Base-by-base conservation (phyloP, 2,888 invertebrate species). In the Meta bourneti region DNA sequence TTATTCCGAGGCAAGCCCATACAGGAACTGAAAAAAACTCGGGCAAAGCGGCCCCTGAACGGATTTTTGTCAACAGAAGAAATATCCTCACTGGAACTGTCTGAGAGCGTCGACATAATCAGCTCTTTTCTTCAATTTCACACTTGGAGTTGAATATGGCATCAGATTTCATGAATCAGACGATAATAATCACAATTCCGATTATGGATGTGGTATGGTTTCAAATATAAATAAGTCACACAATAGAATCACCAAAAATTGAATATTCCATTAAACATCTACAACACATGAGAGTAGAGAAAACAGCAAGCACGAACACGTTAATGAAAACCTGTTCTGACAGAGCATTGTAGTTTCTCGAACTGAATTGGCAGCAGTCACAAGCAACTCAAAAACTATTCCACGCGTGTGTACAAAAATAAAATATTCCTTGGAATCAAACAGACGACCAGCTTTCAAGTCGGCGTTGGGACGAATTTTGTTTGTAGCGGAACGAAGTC, bases 1-100 rank as follows among this genome's bases (percentile, higher is more conserved):
- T 79, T 90, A 52, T 80, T 88, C n/a, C 88, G 54, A 13, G 92
- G 92, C 52, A 88, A n/a, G 16, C 92, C 92, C 89, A 92, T 92
- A 52, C 92, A 92, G 16, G 92, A 92, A 48, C 92, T 92, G 86
- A 92, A 92, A 19, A 92, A 86, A 75, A 80, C 92, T 61, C 92
- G 69, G 13, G 92, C 92, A 72, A 92, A 92, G 11, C 89, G 80
- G 11, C 89, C 92, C 49, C 92, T 80, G 72, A 92, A 92, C 13
- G 78, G 86, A 61, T 92, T 89, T 54, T 78, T 86, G 49, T 92
- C 92, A 16, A 70, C 70, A 16, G 81, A 83, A 5, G 83, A 75
- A 11, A 86, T 48, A 77, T 92, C 92, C n/a, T 92, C 92, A 20
- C 82, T 74, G 9, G 89, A 89, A 61, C 89, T 92, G 72, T 82